A percentile compares a stretch with the other conserved stretches of the same genome.
phyloP scores from a whole-genome alignment of 2,888 invertebrate genomes.

The Thymelicus acteon region DNA sequence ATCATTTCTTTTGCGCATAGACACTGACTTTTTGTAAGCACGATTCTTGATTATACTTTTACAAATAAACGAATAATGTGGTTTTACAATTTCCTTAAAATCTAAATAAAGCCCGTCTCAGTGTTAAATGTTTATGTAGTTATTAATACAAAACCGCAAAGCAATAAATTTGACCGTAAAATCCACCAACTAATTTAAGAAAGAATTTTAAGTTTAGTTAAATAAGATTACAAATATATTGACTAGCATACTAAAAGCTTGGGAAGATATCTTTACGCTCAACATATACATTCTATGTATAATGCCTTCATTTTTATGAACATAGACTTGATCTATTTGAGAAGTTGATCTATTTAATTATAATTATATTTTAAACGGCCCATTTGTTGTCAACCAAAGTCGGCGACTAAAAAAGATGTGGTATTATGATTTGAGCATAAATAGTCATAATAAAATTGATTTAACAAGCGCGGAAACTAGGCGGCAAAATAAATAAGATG shows the following conservation, averaged over 20 bases:
- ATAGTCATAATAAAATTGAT: slow-evolving; percentile 40
- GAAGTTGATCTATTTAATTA: slow-evolving; percentile 39
- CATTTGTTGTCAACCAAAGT: slow-evolving; percentile 35
- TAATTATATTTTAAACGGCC: slow-evolving; percentile 36
- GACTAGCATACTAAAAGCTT: slow-evolving; percentile 4
- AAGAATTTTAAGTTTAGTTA: slow-evolving; percentile 4
- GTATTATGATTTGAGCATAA: slow-evolving; percentile 36
- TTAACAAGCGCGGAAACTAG: slow-evolving; percentile 40
- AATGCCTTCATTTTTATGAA: slow-evolving; percentile 26
- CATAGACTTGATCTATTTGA: slow-evolving; percentile 21
- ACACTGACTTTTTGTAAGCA: too few species aligned
- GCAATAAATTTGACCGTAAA: slow-evolving; percentile 9
- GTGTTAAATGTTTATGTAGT: slow-evolving; percentile 12
- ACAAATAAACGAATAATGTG: too few species aligned
- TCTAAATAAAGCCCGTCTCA: not conserved
- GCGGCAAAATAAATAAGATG: slow-evolving; percentile 41
- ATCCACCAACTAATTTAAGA: not conserved
- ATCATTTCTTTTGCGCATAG: not conserved
- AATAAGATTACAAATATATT: slow-evolving; percentile 8
- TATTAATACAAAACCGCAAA: slow-evolving; percentile 1
- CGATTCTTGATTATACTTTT: too few species aligned
- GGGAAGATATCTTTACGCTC: slow-evolving; percentile 3
- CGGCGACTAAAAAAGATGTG: slow-evolving; percentile 38
- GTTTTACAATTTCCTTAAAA: too few species aligned
- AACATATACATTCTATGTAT: not conserved